These are phyloP conservation scores for Orchestia grillus DNA, from an alignment of 1,140 invertebrate genomes.

Conservation along the genomic window DNA sequence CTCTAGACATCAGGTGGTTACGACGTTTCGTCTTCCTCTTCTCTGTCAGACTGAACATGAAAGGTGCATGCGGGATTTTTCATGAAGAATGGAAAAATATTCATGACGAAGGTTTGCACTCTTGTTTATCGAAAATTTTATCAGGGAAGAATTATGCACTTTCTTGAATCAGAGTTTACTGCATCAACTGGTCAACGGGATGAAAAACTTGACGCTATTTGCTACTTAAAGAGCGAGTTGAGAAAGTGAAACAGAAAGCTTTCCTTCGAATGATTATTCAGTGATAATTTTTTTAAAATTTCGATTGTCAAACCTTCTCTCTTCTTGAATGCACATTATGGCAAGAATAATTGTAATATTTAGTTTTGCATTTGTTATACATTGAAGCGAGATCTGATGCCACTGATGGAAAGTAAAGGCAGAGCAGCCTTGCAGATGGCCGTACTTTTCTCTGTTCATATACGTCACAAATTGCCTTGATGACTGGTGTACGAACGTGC, in stretches of 20 bases:
- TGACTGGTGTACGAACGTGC: too few species aligned
- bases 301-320: too few species aligned
- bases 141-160: not conserved
- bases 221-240: not conserved
- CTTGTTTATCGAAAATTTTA: not conserved
- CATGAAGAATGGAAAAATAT: not conserved
- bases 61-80: not conserved
- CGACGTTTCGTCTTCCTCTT: not conserved
- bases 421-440: too few species aligned
- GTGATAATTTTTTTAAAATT: not conserved
- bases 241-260: not conserved
- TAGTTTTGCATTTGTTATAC: too few species aligned
- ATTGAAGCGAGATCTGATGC: too few species aligned
- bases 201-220: not conserved
- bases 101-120: not conserved
- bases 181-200: not conserved
- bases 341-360: too few species aligned
- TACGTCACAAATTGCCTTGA: too few species aligned
- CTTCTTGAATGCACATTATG: too few species aligned
- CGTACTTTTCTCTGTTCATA: not conserved
- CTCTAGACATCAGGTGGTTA: too few species aligned
- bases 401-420: too few species aligned
- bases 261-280: not conserved
- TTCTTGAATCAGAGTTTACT: not conserved
- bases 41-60: not conserved